Percentiles rank a stretch among this genome's conserved stretches.
Conservation (phyloP, 2,113 vertebrate species). For the Myrmecophaga tridactyla region DNA sequence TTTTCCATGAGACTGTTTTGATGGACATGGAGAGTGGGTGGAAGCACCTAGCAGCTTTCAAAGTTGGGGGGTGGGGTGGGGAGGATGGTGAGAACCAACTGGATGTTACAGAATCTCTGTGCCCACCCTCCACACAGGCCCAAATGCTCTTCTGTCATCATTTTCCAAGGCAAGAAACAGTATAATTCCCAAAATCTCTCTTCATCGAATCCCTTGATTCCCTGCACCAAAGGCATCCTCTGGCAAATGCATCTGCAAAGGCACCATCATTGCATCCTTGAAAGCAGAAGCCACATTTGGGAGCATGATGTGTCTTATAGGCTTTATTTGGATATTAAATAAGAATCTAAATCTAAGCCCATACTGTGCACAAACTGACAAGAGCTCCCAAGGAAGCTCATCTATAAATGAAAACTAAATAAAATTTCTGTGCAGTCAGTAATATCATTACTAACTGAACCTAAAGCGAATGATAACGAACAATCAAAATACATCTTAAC, state of each 20-base stretch:
- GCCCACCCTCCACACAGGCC: not conserved
- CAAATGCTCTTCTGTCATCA: not conserved
- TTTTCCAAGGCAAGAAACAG: not conserved
- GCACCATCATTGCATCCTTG: not conserved
- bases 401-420: constrained; percentile 72
- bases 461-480: not conserved
- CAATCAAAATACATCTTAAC: not conserved
- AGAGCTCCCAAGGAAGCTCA: constrained; percentile 72
- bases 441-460: constrained; percentile 2
- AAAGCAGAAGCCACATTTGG: constrained; percentile 1
- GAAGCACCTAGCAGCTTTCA: not conserved
- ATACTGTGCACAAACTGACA: constrained; percentile 59
- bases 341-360: constrained; percentile 66
- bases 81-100: not conserved
- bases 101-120: not conserved
- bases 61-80: not conserved
- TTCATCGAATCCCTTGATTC: not conserved
- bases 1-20: constrained; percentile 56
- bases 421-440: not conserved
- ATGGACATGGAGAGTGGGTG: constrained; percentile 55
- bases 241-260: not conserved
- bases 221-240: not conserved
- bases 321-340: not conserved
- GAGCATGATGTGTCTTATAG: not conserved
- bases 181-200: not conserved